Conservation (phyloP, 1,140 invertebrate species). For the Caenorhabditis elegans region DNA sequence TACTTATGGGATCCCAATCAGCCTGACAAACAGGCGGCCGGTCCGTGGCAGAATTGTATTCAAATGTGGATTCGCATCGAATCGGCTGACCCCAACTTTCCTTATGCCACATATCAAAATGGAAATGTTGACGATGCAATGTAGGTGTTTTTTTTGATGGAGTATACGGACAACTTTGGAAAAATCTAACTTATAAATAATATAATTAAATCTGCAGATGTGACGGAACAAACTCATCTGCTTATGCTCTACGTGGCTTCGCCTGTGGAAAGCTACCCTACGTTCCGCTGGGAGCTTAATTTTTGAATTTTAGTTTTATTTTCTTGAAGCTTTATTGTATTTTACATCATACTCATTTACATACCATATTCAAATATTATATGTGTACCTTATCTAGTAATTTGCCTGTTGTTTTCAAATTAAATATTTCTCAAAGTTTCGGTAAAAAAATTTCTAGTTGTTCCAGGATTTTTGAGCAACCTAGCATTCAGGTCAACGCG, state of each 20-base stretch:
- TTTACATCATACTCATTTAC: no score
- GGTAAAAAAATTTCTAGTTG: no score
- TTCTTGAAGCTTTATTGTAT: background rate
- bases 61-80: background rate
- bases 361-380: no score
- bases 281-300: background rate
- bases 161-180: no score
- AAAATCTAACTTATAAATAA: background rate
- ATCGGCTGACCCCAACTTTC: background rate
- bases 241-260: background rate
- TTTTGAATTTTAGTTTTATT: background rate
- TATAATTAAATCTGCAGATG: background rate
- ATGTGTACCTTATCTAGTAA: no score
- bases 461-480: no score
- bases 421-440: no score
- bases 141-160: background rate
- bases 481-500: no score
- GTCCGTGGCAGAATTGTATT: background rate
- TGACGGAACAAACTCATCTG: background rate
- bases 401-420: no score
- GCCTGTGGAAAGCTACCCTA: background rate
- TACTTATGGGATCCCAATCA: background rate
- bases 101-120: background rate
- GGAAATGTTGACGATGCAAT: background rate
- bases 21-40: background rate